phyloP scores from a whole-genome alignment of 37 sponge, comb jelly and placozoan species.

The Spongia lamella region DNA sequence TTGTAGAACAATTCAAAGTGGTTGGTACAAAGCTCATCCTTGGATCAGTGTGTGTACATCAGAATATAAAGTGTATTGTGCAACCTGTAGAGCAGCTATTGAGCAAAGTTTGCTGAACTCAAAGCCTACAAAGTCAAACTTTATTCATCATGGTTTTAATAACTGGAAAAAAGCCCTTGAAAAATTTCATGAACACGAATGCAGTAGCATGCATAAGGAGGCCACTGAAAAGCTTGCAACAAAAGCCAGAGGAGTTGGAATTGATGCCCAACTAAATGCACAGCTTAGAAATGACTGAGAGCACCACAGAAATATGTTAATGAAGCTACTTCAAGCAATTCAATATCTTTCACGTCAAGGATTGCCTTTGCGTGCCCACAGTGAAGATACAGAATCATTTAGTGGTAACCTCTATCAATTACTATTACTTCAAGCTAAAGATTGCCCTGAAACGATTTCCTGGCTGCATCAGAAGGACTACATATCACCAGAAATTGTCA shows the following conservation, averaged over 20 bases:
- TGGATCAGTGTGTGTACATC: slow-evolving; percentile 57
- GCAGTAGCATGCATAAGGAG: slow-evolving; percentile 24
- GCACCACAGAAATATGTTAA: too few species aligned
- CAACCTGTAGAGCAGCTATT: slow-evolving; percentile 25
- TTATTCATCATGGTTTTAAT: slow-evolving; percentile 29
- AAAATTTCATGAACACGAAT: slow-evolving; percentile 35
- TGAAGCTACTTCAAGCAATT: slow-evolving; percentile 22
- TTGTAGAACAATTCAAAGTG: slow-evolving; percentile 43
- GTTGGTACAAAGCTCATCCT: slow-evolving; percentile 49
- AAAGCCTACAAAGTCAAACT: neutral
- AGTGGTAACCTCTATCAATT: slow-evolving; percentile 37
- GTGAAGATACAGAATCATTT: slow-evolving; percentile 12
- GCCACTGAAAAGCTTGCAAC: too few species aligned
- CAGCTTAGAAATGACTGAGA: too few species aligned
- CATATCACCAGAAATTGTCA: slow-evolving; percentile 25
- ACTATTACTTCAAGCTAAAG: slow-evolving; percentile 21
- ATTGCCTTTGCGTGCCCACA: slow-evolving; percentile 36
- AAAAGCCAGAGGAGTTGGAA: too few species aligned
- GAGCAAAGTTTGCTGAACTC: slow-evolving; percentile 16
- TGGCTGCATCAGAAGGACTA: slow-evolving; percentile 11
- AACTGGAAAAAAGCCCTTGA: slow-evolving; percentile 54
- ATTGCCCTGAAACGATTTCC: neutral
- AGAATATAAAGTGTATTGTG: slow-evolving; percentile 30
- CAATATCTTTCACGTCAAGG: slow-evolving; percentile 26
- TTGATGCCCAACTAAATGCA: too few species aligned